Evolutionary conservation across 2,888 invertebrate species (phyloP), one percentile per base, ranked within the genome.

Genomic region (Drosophila anceps): DNA sequence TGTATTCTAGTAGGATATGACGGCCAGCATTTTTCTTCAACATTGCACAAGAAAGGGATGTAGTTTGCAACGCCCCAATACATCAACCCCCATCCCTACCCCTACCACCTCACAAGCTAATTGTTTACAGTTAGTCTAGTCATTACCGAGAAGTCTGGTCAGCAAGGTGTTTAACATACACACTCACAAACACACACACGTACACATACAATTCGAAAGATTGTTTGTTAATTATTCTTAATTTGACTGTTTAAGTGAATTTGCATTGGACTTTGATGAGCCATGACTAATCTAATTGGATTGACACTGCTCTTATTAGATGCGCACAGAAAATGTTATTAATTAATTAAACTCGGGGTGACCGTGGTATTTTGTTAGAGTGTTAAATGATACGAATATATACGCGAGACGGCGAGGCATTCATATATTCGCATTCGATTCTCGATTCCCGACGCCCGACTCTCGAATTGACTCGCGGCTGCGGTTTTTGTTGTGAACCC

Each of bases 401-500:
- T 10, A 33, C 43, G 57, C 46, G 55, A 37, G 50, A 48, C 33
- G 37, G 24, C 71, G 39, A 63, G 44, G 50, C 63, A 50, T 57
- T 46, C 41, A 44, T 43, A 63, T 66, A 63, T 62, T 69, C 59
- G 59, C 58, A 50, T 71, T 76, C 68, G 66, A 67, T 76, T 68
- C 61, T 70, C 58, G 48, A 35, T 59, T 58, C 66, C 8, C 58
- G 69, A 65, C 46, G 62, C 39, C 27, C 71, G 54, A 58, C 53
- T 72, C 76, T 65, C 71, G 66, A 59, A 51, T 59, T 62, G 82
- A 75, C 64, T 71, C 87, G 88, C 84, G 89, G 72, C 90, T 80
- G 84, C 90, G 76, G 90, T 84, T 88, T 78, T 73, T 79, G 87
- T 89, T 91, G 93, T 91, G 92, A 92, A 92, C 92, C 91, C 92